Base-by-base conservation (phyloP, 1,140 invertebrate genomes). In the Pogonomyrmex californicus region DNA sequence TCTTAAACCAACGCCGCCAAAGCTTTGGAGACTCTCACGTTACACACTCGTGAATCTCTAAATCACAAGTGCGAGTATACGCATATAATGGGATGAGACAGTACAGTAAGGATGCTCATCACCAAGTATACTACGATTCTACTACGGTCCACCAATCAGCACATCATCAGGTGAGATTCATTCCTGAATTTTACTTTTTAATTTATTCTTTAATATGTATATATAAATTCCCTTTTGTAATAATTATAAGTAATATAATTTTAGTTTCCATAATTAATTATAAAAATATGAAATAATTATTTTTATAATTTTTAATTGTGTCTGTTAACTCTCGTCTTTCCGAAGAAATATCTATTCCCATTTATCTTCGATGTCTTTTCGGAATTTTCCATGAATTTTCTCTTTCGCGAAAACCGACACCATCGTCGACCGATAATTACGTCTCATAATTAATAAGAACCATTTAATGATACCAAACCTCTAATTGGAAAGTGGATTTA, bases 91-190 rank as follows among this genome's bases (percentile, higher is more conserved):
- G 62, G 30, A 49, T 68, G 38, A 81, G 65, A 54, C 49, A 23
- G 10, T 38, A 7, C 33, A 49, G 30, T n/a, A 87, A 93, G 87
- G 76, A 95, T 95, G 94, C 91, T 95, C 44, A 95, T 95, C 91
- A 95, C 94, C 2, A 94, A 95, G 86, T 95, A 93, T 62, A 95
- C 94, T 7, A 94, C 94, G n/a, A 92, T 95, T 41, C 70, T 95
- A 87, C 91, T 95, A 85, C 94, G 94, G 56, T 94, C 93, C 17
- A 94, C 93, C 44, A 94, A 94, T 91, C 93, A 92, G 51, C 93
- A 93, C 56, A 92, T 94, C 36, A 89, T 93, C 85, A 92, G 94
- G 94, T 94, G 88, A 94, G 94, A 86, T 49, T 49, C 0, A 17
- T 66, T 47, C 14, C 49, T n/a, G 4, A 23, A 54, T 73, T 12